A percentile compares a stretch with the other conserved stretches of the same genome.
These are phyloP conservation scores for Scelioninae gen. 2 DNA, from an alignment of 2,888 invertebrate species.

Conservation along the genomic window DNA sequence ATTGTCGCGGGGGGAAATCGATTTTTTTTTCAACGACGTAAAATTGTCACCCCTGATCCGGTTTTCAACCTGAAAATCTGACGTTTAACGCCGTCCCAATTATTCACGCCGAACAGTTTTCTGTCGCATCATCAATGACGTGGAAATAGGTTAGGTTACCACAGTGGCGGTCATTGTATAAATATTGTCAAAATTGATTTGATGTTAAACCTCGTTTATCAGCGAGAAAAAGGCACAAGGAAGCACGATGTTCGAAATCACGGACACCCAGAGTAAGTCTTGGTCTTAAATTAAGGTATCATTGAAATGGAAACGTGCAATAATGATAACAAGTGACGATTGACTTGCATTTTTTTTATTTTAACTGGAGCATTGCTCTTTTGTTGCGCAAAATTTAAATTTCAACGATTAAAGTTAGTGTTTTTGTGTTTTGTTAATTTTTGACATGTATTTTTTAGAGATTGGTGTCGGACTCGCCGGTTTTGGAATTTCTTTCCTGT, in stretches of 20 bases:
- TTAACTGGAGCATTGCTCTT: constrained; percentile 23
- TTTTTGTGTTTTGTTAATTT: constrained; percentile 13
- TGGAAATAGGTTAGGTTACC: constrained; percentile 70
- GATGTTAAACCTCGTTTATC: constrained; percentile 21
- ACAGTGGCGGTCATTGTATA: constrained; percentile 52
- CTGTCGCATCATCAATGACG: constrained; percentile 68
- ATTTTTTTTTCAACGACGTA: no score
- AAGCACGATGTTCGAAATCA: constrained; percentile 86
- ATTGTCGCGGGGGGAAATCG: no score
- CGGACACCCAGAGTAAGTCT: constrained; percentile 88
- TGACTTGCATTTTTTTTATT: no score
- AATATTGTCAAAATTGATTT: constrained; percentile 40
- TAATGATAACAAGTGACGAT: no score
- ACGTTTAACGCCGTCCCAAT: no score
- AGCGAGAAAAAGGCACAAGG: constrained; percentile 3
- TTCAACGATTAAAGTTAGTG: no score
- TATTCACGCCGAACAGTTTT: no score
- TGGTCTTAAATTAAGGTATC: no score
- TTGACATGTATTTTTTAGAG: constrained; percentile 82
- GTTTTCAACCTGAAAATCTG: no score
- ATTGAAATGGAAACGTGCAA: no score
- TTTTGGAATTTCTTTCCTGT: constrained; percentile 96
- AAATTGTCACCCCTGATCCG: no score
- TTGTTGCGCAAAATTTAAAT: no score
- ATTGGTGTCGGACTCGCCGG: constrained; percentile 98